Conservation (phyloP, 2,113 vertebrate genomes). For the Passer domesticus region DNA sequence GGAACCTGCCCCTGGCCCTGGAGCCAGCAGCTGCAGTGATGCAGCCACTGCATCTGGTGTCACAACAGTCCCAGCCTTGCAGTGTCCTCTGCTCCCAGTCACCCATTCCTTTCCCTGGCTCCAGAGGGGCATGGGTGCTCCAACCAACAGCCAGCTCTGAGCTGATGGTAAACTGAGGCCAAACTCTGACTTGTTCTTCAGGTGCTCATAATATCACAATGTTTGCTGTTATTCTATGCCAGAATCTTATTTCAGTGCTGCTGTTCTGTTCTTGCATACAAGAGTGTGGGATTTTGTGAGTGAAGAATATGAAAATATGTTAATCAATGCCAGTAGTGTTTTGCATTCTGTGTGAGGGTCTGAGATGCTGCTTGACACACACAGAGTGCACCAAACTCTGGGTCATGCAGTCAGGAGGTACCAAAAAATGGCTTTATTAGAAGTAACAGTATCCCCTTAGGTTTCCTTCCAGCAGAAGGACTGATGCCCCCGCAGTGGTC, state of each 20-base stretch:
- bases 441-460: neutral
- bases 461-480: neutral
- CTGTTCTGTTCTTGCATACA: accelerated
- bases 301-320: neutral
- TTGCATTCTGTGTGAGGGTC: neutral
- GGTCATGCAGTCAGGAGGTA: neutral
- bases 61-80: neutral
- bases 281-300: neutral
- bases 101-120: neutral
- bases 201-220: neutral
- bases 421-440: neutral
- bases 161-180: neutral
- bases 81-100: neutral
- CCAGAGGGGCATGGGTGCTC: neutral
- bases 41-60: neutral
- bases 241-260: neutral
- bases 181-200: neutral
- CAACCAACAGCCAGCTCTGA: neutral
- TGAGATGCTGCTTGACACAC: neutral
- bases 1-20: neutral
- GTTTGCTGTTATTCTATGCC: neutral
- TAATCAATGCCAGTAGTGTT: neutral
- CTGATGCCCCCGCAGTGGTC: neutral
- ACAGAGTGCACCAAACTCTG: neutral
- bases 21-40: neutral